These are phyloP conservation scores for Arge pagana DNA, from an alignment of 2,888 invertebrate genomes.

Conservation along the genomic window DNA sequence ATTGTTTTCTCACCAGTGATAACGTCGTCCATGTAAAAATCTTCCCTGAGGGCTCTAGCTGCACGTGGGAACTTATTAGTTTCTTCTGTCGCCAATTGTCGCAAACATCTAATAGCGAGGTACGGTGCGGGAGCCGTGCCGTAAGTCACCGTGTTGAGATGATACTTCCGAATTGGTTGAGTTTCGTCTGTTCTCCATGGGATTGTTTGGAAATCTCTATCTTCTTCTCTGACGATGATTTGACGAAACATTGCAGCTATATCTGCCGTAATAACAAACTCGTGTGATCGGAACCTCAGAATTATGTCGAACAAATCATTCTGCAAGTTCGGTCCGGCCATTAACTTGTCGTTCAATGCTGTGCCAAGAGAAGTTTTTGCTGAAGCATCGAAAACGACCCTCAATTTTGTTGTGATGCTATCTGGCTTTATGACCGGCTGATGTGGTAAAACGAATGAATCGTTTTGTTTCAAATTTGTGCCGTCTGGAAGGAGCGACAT, in stretches of 20 bases:
- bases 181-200: slow-evolving; percentile 21
- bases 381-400: slow-evolving; percentile 13
- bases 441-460: slow-evolving; percentile 17
- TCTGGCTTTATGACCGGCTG: slow-evolving; percentile 15
- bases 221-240: slow-evolving; percentile 21
- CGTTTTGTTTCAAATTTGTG: too few relatives aligned
- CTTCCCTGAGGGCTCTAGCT: slow-evolving; percentile 16
- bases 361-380: slow-evolving; percentile 8
- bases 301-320: slow-evolving; percentile 6
- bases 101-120: slow-evolving; percentile 27
- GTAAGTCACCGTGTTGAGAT: slow-evolving; percentile 24
- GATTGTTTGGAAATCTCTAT: slow-evolving; percentile 24
- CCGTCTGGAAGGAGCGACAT: too few relatives aligned
- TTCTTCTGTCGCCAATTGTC: slow-evolving; percentile 25
- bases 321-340: slow-evolving; percentile 18
- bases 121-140: slow-evolving; percentile 25
- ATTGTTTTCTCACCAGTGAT: slow-evolving; percentile 22
- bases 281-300: slow-evolving; percentile 16
- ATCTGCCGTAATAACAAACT: slow-evolving; percentile 27
- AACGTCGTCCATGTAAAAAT: slow-evolving; percentile 28
- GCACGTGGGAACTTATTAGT: slow-evolving; percentile 14
- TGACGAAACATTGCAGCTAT: slow-evolving; percentile 28
- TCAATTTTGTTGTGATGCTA: slow-evolving; percentile 8
- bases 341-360: slow-evolving; percentile 6
- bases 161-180: slow-evolving; percentile 2